phyloP scores from a whole-genome alignment of 2,888 invertebrate genomes.

The Ochropleura leucogaster region DNA sequence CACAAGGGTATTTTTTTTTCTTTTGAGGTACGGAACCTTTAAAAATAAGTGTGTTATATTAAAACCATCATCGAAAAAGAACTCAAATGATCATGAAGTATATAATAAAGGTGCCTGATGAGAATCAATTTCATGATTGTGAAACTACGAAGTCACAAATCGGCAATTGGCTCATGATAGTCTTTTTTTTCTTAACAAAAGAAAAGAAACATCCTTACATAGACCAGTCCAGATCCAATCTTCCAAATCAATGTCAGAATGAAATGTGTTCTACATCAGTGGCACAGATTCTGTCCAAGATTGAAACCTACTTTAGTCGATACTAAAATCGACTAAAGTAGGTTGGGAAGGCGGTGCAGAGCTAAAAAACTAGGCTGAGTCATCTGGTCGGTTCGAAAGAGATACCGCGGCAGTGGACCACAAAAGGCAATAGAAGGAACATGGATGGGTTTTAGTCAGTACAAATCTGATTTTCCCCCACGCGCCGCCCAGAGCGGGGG shows the following conservation, averaged over 20 bases:
- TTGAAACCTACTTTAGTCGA: slow-evolving; percentile 49
- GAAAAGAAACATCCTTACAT: not conserved
- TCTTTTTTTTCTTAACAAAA: not conserved
- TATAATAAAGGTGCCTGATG: not conserved
- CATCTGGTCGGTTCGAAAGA: slow-evolving; percentile 20
- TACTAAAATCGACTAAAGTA: slow-evolving; percentile 26
- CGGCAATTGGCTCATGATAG: not conserved
- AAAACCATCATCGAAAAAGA: no score
- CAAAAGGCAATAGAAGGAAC: no score
- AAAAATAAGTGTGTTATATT: no score
- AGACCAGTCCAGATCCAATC: slow-evolving; percentile 13
- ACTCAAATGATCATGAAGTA: no score
- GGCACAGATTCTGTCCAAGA: slow-evolving; percentile 48
- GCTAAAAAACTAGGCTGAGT: slow-evolving; percentile 41
- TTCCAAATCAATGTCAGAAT: slow-evolving; percentile 50
- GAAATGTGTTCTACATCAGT: slow-evolving; percentile 39
- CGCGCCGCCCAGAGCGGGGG: no score
- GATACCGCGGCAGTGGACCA: no score
- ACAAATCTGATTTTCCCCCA: no score
- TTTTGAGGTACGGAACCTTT: no score
- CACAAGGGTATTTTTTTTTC: no score
- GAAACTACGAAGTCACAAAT: not conserved
- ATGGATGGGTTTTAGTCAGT: no score
- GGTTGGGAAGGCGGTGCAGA: slow-evolving; percentile 17
- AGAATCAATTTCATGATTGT: not conserved